Evolutionary conservation across 2,797 vertebrate genomes (phyloP).

Genomic region (Mareca strepera): DNA sequence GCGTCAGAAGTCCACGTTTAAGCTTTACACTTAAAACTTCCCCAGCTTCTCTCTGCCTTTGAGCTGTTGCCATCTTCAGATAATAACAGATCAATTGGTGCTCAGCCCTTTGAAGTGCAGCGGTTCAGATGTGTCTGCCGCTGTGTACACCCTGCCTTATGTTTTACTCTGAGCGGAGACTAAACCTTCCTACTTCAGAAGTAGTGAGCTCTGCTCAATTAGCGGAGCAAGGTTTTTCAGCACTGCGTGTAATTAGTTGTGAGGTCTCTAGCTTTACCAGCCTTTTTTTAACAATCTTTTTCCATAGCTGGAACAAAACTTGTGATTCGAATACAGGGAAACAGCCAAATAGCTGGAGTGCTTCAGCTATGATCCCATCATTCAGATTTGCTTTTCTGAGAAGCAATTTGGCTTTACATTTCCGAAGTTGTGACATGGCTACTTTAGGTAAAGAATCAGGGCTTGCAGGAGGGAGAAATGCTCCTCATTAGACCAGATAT

Average conservation of each 20-base stretch:
- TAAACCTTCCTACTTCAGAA: slow-evolving; percentile 34
- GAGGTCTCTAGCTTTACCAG: slow-evolving; percentile 21
- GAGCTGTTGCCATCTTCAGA: slow-evolving; percentile 54
- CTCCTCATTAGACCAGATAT: background rate
- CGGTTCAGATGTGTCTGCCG: background rate
- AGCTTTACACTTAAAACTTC: slow-evolving; percentile 18
- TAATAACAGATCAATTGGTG: slow-evolving; percentile 40
- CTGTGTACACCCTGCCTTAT: background rate
- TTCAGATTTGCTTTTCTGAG: background rate
- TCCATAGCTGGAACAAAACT: background rate
- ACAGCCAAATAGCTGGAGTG: background rate
- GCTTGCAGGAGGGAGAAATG: background rate
- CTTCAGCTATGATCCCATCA: background rate
- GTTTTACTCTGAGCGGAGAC: background rate
- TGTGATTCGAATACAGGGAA: background rate
- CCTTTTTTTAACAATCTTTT: slow-evolving; percentile 36
- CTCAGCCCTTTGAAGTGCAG: slow-evolving; percentile 41
- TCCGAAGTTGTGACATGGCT: background rate
- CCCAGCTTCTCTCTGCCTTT: slow-evolving; percentile 30
- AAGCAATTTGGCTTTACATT: slow-evolving; percentile 15
- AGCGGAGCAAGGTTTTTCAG: slow-evolving; percentile 26
- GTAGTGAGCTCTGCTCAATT: slow-evolving; percentile 49
- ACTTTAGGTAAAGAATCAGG: background rate
- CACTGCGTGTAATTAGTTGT: background rate
- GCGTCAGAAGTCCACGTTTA: background rate